Conservation (phyloP, 1,140 invertebrate species). For the Pogonomyrmex californicus region DNA sequence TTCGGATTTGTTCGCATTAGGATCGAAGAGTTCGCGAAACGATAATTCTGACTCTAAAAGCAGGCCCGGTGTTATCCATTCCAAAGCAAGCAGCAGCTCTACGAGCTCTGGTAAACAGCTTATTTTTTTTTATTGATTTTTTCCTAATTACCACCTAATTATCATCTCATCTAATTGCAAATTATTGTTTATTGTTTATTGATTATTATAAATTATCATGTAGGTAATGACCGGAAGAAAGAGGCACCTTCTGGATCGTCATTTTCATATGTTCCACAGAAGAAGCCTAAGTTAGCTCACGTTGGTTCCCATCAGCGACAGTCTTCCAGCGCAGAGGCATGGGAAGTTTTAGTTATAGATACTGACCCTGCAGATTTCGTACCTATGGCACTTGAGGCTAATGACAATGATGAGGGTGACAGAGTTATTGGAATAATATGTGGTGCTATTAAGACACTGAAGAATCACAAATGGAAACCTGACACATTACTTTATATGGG, state of each 20-base stretch:
- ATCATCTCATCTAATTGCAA: not conserved
- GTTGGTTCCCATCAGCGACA: slow-evolving; percentile 77
- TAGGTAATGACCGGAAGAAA: slow-evolving; percentile 86
- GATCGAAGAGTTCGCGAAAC: slow-evolving; percentile 87
- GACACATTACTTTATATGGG: slow-evolving; percentile 93
- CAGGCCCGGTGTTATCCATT: slow-evolving; percentile 85
- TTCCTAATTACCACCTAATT: not conserved
- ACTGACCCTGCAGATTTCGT: slow-evolving; percentile 89
- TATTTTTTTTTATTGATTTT: slow-evolving; percentile 29
- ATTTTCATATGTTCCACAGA: slow-evolving; percentile 80
- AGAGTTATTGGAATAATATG: slow-evolving; percentile 88
- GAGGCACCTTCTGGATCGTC: slow-evolving; percentile 86
- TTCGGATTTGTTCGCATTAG: slow-evolving; percentile 89
- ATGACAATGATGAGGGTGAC: slow-evolving; percentile 89
- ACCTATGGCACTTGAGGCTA: slow-evolving; percentile 87
- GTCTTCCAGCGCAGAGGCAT: slow-evolving; percentile 86
- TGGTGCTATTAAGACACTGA: slow-evolving; percentile 90
- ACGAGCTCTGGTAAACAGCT: slow-evolving; percentile 82
- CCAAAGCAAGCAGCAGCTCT: slow-evolving; percentile 86
- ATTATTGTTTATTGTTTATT: slow-evolving; percentile 53
- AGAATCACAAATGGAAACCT: slow-evolving; percentile 91
- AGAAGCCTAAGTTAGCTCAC: slow-evolving; percentile 85
- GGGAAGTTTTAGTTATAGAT: slow-evolving; percentile 88
- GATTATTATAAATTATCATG: slow-evolving; percentile 49
- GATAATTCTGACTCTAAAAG: slow-evolving; percentile 87